Percentiles rank a stretch among this genome's conserved stretches.
phyloP scores from a whole-genome alignment of 30 jellyfish, hydroid and myxozoan genomes.

The Catostylus mosaicus region DNA sequence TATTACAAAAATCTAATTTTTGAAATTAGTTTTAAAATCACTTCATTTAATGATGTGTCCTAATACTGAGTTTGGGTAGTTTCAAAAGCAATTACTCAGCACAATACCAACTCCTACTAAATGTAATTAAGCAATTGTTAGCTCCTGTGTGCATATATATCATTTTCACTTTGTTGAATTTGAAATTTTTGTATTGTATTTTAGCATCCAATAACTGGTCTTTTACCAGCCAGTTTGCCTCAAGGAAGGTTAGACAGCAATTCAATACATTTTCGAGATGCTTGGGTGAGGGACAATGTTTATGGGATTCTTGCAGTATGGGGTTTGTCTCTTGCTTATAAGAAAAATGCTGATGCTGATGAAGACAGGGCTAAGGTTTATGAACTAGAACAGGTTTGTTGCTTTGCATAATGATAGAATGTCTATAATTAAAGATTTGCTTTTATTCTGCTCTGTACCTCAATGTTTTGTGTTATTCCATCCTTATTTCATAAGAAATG shows the following conservation, averaged over 20 bases:
- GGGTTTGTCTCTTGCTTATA: slow-evolving; percentile 95
- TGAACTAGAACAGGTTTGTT: slow-evolving; percentile 92
- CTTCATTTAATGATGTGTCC: too few species aligned
- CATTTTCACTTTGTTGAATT: not conserved
- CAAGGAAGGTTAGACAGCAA: slow-evolving; percentile 76
- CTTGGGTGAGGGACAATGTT: slow-evolving; percentile 99
- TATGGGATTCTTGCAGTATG: slow-evolving; percentile 97
- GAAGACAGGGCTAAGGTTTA: slow-evolving; percentile 88
- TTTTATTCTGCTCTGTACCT: too few species aligned
- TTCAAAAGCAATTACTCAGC: not conserved
- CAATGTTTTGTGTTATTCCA: too few species aligned
- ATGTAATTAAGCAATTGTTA: not conserved
- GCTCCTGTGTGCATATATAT: not conserved
- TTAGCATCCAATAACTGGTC: slow-evolving; percentile 99
- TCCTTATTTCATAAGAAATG: too few species aligned
- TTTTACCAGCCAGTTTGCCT: slow-evolving; percentile 96
- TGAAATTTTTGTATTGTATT: not conserved
- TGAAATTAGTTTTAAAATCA: too few species aligned
- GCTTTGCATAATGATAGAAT: not conserved
- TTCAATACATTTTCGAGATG: slow-evolving; percentile 73
- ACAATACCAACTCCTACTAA: not conserved
- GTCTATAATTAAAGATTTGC: too few species aligned
- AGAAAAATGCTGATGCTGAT: slow-evolving; percentile 91
- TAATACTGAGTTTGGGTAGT: not conserved
- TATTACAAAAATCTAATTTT: not conserved